Evolutionary conservation across 2,797 vertebrate species (phyloP).

Genomic region (Falco cherrug): DNA sequence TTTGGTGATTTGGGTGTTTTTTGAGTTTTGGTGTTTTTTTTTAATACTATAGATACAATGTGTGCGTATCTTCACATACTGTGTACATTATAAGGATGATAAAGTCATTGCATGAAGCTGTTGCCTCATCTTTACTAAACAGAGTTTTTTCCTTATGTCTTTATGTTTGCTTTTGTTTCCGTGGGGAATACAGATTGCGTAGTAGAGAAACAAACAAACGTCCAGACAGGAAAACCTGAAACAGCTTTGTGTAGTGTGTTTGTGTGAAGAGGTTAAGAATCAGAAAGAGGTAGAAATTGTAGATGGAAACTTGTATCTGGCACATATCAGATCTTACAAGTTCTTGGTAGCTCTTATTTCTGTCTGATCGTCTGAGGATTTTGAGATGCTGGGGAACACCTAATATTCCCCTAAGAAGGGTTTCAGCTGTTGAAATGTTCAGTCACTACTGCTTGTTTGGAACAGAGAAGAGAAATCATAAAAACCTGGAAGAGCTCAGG

Average conservation of each 20-base stretch:
- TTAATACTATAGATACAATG: background rate
- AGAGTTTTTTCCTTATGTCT: background rate
- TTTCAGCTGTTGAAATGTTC: background rate
- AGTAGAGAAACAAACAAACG: background rate
- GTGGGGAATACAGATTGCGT: background rate
- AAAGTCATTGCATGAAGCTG: background rate
- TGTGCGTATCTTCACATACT: background rate
- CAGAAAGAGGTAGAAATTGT: background rate
- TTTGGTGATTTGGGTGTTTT: background rate
- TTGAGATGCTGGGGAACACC: background rate
- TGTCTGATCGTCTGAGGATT: background rate
- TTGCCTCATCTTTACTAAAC: background rate
- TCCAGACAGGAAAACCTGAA: background rate
- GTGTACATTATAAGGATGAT: background rate
- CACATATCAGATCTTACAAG: background rate
- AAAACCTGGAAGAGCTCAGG: background rate
- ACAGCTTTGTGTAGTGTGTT: background rate
- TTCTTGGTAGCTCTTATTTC: background rate
- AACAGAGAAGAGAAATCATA: background rate
- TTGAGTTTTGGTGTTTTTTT: background rate
- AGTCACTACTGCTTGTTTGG: background rate
- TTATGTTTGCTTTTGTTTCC: background rate
- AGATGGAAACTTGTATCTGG: background rate
- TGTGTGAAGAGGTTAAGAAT: background rate
- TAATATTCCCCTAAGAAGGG: background rate